Evolutionary conservation across 2,888 invertebrate species (phyloP).

Genomic region (Xylocampa areola): DNA sequence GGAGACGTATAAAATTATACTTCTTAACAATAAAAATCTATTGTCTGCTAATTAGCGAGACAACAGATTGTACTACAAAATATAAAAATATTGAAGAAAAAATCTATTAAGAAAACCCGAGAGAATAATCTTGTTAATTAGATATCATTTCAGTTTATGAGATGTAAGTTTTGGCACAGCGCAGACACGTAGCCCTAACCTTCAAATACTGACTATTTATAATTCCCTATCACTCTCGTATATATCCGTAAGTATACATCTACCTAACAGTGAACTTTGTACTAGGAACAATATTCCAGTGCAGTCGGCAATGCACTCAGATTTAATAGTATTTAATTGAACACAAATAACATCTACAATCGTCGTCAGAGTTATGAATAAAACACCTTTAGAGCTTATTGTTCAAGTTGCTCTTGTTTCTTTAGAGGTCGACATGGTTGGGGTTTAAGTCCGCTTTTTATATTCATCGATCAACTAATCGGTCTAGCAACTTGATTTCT

Average conservation of each 20-base stretch:
- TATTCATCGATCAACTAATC: too few relatives aligned
- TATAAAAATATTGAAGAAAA: background rate
- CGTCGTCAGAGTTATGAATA: conserved; percentile 11
- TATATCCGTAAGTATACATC: conserved; percentile 71
- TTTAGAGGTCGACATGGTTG: conserved; percentile 22
- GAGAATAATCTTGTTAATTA: conserved; percentile 10
- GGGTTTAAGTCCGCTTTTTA: too few relatives aligned
- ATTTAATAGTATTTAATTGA: conserved; percentile 68
- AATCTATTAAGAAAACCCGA: conserved; percentile 8
- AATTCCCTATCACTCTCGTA: conserved; percentile 67
- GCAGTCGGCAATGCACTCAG: conserved; percentile 56
- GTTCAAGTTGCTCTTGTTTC: conserved; percentile 2
- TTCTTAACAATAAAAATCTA: too few relatives aligned
- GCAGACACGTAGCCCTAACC: conserved; percentile 76
- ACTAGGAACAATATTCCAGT: conserved; percentile 69
- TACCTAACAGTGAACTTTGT: conserved; percentile 81
- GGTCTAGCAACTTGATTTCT: too few relatives aligned
- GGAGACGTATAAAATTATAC: too few relatives aligned
- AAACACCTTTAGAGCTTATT: conserved; percentile 24
- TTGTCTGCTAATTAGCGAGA: too few relatives aligned
- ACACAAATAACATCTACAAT: conserved; percentile 45
- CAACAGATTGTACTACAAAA: background rate
- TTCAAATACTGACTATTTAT: conserved; percentile 81
- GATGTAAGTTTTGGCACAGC: conserved; percentile 65
- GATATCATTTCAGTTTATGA: conserved; percentile 33